These are phyloP conservation scores for Cosmia trapezina DNA, from an alignment of 2,888 invertebrate species.

Conservation along the genomic window DNA sequence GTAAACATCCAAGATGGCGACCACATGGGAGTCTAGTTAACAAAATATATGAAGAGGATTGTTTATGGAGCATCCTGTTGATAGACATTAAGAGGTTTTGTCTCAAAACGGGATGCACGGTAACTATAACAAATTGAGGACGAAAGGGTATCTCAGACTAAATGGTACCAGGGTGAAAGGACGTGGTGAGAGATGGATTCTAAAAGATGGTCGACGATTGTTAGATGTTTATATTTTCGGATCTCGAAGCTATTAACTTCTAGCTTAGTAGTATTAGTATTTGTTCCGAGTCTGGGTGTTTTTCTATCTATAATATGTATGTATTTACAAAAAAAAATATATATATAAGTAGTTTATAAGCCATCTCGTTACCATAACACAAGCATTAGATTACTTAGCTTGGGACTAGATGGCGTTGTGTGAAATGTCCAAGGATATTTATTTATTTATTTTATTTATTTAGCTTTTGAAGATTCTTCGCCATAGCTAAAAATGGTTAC, in stretches of 20 bases:
- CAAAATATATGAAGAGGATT: slow-evolving; percentile 84
- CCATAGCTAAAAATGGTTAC: neutral
- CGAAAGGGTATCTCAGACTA: slow-evolving; percentile 33
- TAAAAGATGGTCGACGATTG: neutral
- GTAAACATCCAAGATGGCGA: slow-evolving; percentile 68
- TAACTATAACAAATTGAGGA: slow-evolving; percentile 62
- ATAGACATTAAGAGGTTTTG: slow-evolving; percentile 81
- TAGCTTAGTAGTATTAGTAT: too few species aligned
- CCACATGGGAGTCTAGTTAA: slow-evolving; percentile 83
- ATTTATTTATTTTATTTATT: too few species aligned
- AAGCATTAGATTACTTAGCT: too few species aligned
- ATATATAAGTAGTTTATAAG: too few species aligned
- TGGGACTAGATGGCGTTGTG: too few species aligned
- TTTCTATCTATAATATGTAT: too few species aligned
- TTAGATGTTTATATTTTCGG: slow-evolving; percentile 18
- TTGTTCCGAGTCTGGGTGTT: too few species aligned
- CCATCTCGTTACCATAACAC: too few species aligned
- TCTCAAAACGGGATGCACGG: slow-evolving; percentile 65
- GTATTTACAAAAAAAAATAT: too few species aligned
- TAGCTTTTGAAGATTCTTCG: neutral
- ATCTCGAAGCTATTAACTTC: neutral
- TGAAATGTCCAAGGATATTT: too few species aligned
- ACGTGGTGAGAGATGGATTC: slow-evolving; percentile 36
- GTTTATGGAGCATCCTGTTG: slow-evolving; percentile 82
- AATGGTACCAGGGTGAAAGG: slow-evolving; percentile 46